Evolutionary conservation across 2,797 vertebrate genomes (phyloP).

Genomic region (Lophotriccus pileatus): DNA sequence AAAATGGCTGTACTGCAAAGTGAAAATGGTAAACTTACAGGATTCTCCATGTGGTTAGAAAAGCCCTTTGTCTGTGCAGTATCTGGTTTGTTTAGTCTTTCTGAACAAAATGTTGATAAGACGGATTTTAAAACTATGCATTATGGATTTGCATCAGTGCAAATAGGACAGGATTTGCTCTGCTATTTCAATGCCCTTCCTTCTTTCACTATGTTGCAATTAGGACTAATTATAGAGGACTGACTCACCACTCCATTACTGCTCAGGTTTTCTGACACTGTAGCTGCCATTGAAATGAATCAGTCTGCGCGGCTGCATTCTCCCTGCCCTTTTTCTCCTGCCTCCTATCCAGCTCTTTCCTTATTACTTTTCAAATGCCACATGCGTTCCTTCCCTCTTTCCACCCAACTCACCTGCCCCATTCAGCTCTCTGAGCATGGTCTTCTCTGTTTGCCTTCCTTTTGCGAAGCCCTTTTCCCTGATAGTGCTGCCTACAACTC

Average conservation of each 20-base stretch:
- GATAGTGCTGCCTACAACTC: not conserved
- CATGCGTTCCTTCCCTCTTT: not conserved
- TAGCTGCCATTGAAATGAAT: not conserved
- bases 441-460: not conserved
- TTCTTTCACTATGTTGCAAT: not conserved
- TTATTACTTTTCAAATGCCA: not conserved
- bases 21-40: not conserved
- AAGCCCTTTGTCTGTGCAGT: not conserved
- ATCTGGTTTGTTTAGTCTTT: not conserved
- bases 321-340: not conserved
- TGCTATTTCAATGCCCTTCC: not conserved
- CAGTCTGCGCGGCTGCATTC: not conserved
- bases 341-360: not conserved
- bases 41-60: not conserved
- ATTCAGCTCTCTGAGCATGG: not conserved
- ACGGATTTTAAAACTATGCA: not conserved
- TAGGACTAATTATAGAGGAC: constrained; percentile 10
- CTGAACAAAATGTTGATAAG: not conserved
- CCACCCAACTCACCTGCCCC: not conserved
- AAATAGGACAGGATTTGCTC: not conserved
- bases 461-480: not conserved
- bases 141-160: not conserved
- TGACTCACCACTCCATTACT: constrained; percentile 4
- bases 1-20: not conserved
- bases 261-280: not conserved